Conservation (phyloP, 2,797 vertebrate species). For the Botia almorhae region DNA sequence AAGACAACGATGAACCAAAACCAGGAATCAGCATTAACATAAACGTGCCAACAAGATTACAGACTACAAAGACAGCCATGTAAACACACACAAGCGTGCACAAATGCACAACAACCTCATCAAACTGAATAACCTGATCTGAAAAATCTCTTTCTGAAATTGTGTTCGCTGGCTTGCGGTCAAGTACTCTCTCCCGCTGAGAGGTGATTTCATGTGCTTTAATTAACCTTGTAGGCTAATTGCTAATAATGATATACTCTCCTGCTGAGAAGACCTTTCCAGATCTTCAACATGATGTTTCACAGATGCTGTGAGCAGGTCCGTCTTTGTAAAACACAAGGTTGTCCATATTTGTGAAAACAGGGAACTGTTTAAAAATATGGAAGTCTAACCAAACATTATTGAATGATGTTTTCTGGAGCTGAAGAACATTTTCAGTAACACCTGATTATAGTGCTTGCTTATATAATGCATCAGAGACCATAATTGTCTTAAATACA, state of each 20-base stretch:
- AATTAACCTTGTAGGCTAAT: slow-evolving; percentile 69
- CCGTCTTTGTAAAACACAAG: slow-evolving; percentile 17
- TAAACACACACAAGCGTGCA: neutral
- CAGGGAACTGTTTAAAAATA: no score
- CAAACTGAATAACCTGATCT: slow-evolving; percentile 1
- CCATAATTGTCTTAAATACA: no score
- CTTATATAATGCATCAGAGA: no score
- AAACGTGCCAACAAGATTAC: neutral
- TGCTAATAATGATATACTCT: slow-evolving; percentile 65
- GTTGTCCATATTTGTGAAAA: no score
- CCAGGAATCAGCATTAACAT: no score
- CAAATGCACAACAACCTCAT: neutral
- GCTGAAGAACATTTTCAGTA: no score
- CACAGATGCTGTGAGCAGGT: slow-evolving; percentile 39
- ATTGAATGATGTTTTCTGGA: no score
- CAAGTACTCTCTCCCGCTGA: slow-evolving; percentile 61
- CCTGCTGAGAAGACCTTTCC: slow-evolving; percentile 55
- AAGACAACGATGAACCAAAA: slow-evolving; percentile 29
- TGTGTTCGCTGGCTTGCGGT: slow-evolving; percentile 57
- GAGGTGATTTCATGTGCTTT: slow-evolving; percentile 57
- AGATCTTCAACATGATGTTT: slow-evolving; percentile 49
- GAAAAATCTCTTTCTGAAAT: slow-evolving; percentile 50
- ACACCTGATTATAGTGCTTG: no score
- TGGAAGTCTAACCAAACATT: no score
- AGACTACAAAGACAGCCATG: neutral